Evolutionary conservation across 2,797 vertebrate genomes (phyloP).

Genomic region (Malurus leucopterus): DNA sequence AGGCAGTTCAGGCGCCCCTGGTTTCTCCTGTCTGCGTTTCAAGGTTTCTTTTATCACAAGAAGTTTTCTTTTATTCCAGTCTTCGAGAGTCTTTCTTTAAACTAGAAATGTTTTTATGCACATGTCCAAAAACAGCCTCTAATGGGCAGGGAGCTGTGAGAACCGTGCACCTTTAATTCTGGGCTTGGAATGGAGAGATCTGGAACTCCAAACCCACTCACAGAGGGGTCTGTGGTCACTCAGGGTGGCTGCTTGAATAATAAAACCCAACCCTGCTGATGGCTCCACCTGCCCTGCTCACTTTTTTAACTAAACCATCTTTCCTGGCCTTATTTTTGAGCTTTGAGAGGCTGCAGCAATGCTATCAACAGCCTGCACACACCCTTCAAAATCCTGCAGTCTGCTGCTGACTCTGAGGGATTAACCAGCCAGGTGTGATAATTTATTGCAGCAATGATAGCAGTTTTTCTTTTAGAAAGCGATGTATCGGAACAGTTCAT

Average conservation of each 20-base stretch:
- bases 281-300: background rate
- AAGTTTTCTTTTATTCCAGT: background rate
- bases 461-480: constrained; percentile 28
- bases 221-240: background rate
- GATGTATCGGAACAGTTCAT: background rate
- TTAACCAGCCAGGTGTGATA: constrained; percentile 9
- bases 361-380: background rate
- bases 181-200: background rate
- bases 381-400: background rate
- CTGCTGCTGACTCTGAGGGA: background rate
- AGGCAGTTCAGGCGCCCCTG: background rate
- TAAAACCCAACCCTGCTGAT: background rate
- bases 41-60: background rate
- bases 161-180: background rate
- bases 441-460: constrained; percentile 1
- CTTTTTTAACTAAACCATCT: background rate
- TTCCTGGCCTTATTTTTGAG: background rate
- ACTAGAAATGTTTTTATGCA: background rate
- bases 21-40: background rate
- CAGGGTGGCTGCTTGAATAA: background rate
- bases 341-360: background rate
- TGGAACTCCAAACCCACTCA: background rate
- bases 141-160: background rate
- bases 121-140: background rate
- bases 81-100: background rate